These are phyloP conservation scores for Lumbricus terrestris DNA, from an alignment of 2,888 invertebrate species.

Conservation along the genomic window DNA sequence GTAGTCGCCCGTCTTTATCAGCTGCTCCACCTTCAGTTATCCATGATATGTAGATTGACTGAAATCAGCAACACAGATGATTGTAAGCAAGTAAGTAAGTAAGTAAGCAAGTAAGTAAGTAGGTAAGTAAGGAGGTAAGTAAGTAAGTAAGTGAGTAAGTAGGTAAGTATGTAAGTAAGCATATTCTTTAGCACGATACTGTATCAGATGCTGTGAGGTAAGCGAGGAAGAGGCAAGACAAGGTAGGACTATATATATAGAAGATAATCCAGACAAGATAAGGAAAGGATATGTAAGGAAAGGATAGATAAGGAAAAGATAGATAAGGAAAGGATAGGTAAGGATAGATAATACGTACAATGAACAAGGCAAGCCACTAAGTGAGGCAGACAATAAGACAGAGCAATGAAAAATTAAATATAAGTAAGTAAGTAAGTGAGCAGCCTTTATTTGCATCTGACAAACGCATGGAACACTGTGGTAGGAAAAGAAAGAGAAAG, in stretches of 20 bases:
- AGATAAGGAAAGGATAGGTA: too few relatives aligned
- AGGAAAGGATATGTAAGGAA: too few relatives aligned
- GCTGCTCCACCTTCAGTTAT: constrained; percentile 70
- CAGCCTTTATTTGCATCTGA: too few relatives aligned
- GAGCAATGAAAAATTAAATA: too few relatives aligned
- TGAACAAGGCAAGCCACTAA: too few relatives aligned
- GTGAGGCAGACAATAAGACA: too few relatives aligned
- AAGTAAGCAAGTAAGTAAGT: not conserved
- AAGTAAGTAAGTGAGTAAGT: not conserved
- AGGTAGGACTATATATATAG: not conserved
- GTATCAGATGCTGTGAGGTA: not conserved
- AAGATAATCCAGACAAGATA: not conserved
- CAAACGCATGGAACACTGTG: not conserved
- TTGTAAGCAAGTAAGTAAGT: not conserved
- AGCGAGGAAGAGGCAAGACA: not conserved
- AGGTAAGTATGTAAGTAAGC: not conserved
- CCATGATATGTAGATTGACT: constrained; percentile 60
- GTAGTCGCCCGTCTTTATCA: constrained; percentile 83
- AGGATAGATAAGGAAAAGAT: too few relatives aligned
- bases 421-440: too few relatives aligned
- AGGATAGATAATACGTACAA: too few relatives aligned
- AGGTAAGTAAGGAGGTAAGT: too few relatives aligned
- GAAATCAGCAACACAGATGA: constrained; percentile 30
- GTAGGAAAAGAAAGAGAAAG: not conserved
- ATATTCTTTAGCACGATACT: not conserved